A percentile compares a stretch with the other conserved stretches of the same genome.
Evolutionary conservation across 2,797 vertebrate genomes (phyloP).

Genomic region (Dendrocincla fuliginosa): DNA sequence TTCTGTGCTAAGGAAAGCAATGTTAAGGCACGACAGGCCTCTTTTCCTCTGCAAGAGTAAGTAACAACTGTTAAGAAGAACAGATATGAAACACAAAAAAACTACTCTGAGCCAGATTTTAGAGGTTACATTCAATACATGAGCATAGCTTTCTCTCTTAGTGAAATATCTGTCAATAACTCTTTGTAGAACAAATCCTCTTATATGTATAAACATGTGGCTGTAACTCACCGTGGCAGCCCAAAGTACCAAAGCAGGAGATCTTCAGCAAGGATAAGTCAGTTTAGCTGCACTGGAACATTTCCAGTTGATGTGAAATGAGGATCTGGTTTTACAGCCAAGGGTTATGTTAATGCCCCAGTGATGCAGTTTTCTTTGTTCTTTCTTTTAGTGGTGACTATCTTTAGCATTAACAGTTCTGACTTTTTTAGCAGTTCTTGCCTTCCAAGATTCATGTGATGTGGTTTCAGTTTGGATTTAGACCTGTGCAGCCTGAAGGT

Average conservation of each 20-base stretch:
- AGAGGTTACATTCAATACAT: not conserved
- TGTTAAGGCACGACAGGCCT: not conserved
- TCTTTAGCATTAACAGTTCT: not conserved
- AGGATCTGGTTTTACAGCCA: not conserved
- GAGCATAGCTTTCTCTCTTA: not conserved
- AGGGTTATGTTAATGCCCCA: not conserved
- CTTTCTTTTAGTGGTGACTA: not conserved
- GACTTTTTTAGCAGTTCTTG: not conserved
- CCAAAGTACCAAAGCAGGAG: not conserved
- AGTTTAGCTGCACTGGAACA: not conserved
- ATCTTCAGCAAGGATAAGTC: not conserved
- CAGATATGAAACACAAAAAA: not conserved
- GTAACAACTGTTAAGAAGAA: not conserved
- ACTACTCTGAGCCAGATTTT: not conserved
- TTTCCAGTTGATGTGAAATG: not conserved
- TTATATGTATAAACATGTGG: not conserved
- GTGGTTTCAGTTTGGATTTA: not conserved
- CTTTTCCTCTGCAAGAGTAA: not conserved
- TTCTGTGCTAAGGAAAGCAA: not conserved
- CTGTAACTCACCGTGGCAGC: not conserved
- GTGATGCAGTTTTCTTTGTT: not conserved
- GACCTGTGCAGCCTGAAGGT: not conserved
- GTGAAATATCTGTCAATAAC: slow-evolving; percentile 1
- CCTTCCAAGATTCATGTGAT: not conserved
- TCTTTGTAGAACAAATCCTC: slow-evolving; percentile 1